phyloP scores from a whole-genome alignment of 2,797 vertebrate species.

The Rhynchonycteris naso region DNA sequence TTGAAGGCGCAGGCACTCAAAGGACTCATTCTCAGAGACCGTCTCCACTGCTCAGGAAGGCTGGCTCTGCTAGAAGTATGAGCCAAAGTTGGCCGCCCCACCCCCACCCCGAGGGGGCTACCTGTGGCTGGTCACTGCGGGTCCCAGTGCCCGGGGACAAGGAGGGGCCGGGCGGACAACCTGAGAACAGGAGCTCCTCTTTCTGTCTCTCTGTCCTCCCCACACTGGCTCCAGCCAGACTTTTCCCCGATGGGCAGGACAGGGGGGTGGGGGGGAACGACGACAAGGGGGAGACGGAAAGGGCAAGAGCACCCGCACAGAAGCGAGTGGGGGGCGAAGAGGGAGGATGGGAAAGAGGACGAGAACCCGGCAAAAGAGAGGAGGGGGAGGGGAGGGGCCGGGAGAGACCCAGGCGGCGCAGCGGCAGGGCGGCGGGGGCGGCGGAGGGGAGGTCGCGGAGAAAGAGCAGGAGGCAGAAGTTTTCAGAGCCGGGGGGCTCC shows the following conservation, averaged over 20 bases:
- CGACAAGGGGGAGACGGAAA: neutral
- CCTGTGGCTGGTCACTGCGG: conserved; percentile 29
- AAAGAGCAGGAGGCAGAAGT: conserved; percentile 19
- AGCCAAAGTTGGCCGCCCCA: neutral
- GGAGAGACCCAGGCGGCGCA: neutral
- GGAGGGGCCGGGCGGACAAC: neutral
- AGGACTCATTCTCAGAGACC: neutral
- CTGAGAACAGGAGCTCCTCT: neutral
- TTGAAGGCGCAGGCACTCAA: neutral
- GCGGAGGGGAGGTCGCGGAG: neutral
- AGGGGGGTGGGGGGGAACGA: too few species aligned
- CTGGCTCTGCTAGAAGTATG: neutral
- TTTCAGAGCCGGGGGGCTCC: neutral
- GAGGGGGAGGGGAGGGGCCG: neutral
- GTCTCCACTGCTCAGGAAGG: neutral
- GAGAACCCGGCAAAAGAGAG: neutral
- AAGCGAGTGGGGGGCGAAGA: neutral
- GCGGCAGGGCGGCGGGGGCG: neutral
- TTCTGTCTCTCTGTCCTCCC: neutral
- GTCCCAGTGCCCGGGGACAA: neutral
- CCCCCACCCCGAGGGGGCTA: neutral
- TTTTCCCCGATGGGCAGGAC: neutral
- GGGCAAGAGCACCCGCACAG: neutral
- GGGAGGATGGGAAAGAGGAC: neutral
- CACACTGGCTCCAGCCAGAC: neutral